Base-by-base conservation (phyloP, 2,888 invertebrate genomes). In the Allolobophora icterica region DNA sequence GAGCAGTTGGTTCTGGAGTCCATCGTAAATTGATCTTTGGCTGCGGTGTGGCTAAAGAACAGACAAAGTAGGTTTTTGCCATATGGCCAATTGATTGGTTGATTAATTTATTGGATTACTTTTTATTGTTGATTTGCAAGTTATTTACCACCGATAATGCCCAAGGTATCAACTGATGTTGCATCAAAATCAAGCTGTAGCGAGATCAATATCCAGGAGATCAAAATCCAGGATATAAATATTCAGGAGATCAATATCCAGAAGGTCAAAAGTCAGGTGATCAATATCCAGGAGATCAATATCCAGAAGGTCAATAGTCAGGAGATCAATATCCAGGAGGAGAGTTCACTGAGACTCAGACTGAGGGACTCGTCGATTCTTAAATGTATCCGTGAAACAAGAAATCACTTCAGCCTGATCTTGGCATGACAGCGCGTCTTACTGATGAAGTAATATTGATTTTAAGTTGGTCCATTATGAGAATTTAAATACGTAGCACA, bases 1-100 rank as follows among this genome's bases (percentile, higher is more conserved):
- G 96, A 92, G 96, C 96, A 8, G 95, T 97, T 38, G 97, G 97
- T 19, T 95, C 96, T 90, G 97, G 96, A 89, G 95, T 96, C 89
- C 96, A 96, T 93, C 96, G 96, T 91, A 97, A 97, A 95, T 96
- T 97, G 33, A 96, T 97, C 91, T 94, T 97, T 35, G 96, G 96
- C 2, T 96, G 96, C 42, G 94, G 94, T 11, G 92, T 94, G 1
- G 35, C 84, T n/a, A 89, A 91, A 58, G 90, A 92, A 6, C 89
- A 89, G 52, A 52, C 35, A 45, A 91, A 45, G 91, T 91, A 42
- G 24, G 89, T 58, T 71, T 4, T 17, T 71, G n/a, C 90, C 24
- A n/a, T 84, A n/a, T n/a, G 71, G 71, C 4, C 71, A 71, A n/a
- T 71, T 71, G 42, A 19, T 40, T 45, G 34, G 30, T n/a, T n/a